phyloP scores from a whole-genome alignment of 2,888 invertebrate species.

The Pollenia labialis region DNA sequence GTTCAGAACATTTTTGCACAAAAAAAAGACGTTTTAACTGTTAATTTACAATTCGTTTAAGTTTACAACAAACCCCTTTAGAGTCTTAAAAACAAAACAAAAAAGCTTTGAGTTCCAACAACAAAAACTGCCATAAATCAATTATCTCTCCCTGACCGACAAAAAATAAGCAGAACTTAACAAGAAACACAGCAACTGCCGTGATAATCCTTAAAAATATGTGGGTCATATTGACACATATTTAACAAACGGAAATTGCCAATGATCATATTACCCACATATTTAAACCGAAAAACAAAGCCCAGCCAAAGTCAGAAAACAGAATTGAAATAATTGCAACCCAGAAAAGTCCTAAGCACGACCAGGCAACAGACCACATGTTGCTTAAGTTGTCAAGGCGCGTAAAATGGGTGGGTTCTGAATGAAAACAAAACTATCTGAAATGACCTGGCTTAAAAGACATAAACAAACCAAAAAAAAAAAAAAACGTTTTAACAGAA shows the following conservation, averaged over 20 bases:
- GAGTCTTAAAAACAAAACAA: slow-evolving; percentile 44
- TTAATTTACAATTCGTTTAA: slow-evolving; percentile 64
- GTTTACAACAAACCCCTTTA: slow-evolving; percentile 41
- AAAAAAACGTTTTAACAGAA: neutral
- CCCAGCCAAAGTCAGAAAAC: slow-evolving; percentile 42
- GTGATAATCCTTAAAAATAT: slow-evolving; percentile 77
- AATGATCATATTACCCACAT: slow-evolving; percentile 69
- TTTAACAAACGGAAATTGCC: slow-evolving; percentile 73
- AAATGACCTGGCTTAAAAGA: slow-evolving; percentile 59
- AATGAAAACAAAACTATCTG: slow-evolving; percentile 54
- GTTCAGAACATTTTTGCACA: slow-evolving; percentile 49
- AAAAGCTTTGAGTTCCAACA: slow-evolving; percentile 69
- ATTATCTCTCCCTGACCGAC: slow-evolving; percentile 56
- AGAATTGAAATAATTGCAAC: slow-evolving; percentile 37
- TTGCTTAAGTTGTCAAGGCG: slow-evolving; percentile 70
- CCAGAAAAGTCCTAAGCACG: slow-evolving; percentile 66
- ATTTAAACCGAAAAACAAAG: slow-evolving; percentile 50
- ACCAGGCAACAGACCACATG: slow-evolving; percentile 60
- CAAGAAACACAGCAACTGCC: slow-evolving; percentile 43
- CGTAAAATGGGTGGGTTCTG: slow-evolving; percentile 72
- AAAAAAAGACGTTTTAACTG: slow-evolving; percentile 61
- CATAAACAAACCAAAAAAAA: slow-evolving; percentile 23
- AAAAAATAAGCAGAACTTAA: slow-evolving; percentile 26
- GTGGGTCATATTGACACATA: slow-evolving; percentile 74
- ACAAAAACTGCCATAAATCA: slow-evolving; percentile 67